Percentiles rank a stretch among this genome's conserved stretches.
phyloP scores from a whole-genome alignment of 1,140 invertebrate species.

The Achatina immaculata region DNA sequence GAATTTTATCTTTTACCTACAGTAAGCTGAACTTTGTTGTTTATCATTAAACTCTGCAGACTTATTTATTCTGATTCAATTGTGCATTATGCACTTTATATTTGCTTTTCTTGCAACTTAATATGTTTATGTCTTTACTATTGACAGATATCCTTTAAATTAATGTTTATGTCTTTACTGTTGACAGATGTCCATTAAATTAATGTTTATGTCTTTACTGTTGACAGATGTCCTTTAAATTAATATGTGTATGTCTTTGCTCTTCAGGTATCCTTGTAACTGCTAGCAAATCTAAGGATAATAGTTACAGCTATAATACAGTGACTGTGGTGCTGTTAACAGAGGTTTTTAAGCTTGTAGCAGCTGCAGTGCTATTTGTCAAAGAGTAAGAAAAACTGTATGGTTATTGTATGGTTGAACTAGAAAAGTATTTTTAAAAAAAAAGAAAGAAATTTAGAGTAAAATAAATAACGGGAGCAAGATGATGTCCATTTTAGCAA shows the following conservation, averaged over 20 bases:
- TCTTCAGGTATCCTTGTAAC: conserved; percentile 89
- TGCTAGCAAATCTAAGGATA: conserved; percentile 85
- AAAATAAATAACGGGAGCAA: not conserved
- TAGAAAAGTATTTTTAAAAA: not conserved
- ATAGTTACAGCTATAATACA: conserved; percentile 88
- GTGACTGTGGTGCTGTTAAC: conserved; percentile 89
- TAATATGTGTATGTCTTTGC: conserved; percentile 21
- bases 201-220: not conserved
- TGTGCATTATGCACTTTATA: too few relatives aligned
- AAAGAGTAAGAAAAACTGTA: conserved; percentile 67
- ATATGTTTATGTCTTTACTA: not conserved
- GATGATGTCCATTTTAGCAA: not conserved
- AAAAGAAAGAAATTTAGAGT: not conserved
- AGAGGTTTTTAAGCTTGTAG: conserved; percentile 86
- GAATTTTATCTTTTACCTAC: too few relatives aligned
- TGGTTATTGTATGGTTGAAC: too few relatives aligned
- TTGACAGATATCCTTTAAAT: not conserved
- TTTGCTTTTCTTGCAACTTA: too few relatives aligned
- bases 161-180: not conserved
- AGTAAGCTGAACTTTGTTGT: too few relatives aligned
- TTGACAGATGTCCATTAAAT: not conserved
- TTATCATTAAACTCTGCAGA: too few relatives aligned
- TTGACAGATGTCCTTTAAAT: not conserved
- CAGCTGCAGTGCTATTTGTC: conserved; percentile 79
- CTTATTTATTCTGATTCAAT: too few relatives aligned